Evolutionary conservation across 1,140 invertebrate species (phyloP), one percentile per base, ranked within the genome.

Genomic region (Eupeodes corollae): DNA sequence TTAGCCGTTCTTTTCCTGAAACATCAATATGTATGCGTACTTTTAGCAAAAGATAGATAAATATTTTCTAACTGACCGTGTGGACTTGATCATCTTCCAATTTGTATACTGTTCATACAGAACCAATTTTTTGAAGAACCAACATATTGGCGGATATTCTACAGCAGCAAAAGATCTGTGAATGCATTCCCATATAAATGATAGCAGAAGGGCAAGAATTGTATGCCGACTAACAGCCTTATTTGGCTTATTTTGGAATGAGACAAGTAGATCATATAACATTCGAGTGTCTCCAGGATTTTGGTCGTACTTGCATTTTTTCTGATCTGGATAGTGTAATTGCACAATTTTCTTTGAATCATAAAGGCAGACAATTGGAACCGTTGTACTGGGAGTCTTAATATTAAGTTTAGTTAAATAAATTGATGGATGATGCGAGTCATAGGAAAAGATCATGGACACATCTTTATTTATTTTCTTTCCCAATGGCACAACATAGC

Each of bases 381-480:
- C 58, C 40, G 70, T 65, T 15, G 67, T 57, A 43, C 70, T 69
- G 18, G 56, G 59, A 6, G 68, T 55, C 19, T 49, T 53, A 32
- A 56, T 52, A 46, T 50, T 68, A 10, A 70, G 63, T 12, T 46
- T 50, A 6, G 54, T 42, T 14, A 72, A 49, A 19, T 69, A 49
- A 34, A 52, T 46, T 11, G 59, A 63, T 8, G 70, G 70, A 45
- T 69, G 65, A 30, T 69, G 69, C 2, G 60, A 63, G 30, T 72
- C 65, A 45, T 68, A 71, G 37, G 67, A 68, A 44, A 70, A 70
- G 12, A 54, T 52, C 19, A 59, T 47, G 6, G 70, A 54, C 33
- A 71, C 41, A 42, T 68, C 69, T 21, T 69, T 68, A 18, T 68
- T 61, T 48, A 71, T 64, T 32, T 70, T 60, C n/a, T 63, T 67